Conservation (phyloP, 2,888 invertebrate species). For the Stegana nigrithorax region DNA sequence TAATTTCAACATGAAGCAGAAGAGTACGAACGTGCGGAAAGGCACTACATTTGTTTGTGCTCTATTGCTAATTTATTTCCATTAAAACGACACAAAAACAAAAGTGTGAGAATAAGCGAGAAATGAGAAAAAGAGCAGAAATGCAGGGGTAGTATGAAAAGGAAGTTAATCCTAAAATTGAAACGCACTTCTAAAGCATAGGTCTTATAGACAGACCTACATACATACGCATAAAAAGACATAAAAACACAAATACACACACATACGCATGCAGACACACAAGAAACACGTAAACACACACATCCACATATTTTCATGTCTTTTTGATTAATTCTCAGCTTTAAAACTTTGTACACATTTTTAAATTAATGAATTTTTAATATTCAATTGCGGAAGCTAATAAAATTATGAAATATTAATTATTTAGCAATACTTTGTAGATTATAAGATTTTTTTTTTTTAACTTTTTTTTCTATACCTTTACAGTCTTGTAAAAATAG, state of each 20-base stretch:
- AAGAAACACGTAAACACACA: background rate
- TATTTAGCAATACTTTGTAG: slow-evolving; percentile 48
- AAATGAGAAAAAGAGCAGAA: no score
- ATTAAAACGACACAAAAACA: no score
- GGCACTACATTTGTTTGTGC: no score
- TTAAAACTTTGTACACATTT: background rate
- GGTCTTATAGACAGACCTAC: no score
- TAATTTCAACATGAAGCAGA: no score
- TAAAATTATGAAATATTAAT: slow-evolving; percentile 28
- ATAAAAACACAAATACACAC: slow-evolving; percentile 3
- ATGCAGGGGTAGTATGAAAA: no score
- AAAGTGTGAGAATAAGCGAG: no score
- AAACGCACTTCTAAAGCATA: no score
- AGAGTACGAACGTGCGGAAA: no score
- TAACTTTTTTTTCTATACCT: slow-evolving; percentile 48
- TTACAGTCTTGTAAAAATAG: slow-evolving; percentile 58
- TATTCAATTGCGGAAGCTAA: slow-evolving; percentile 6
- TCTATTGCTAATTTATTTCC: no score
- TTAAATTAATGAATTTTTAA: slow-evolving; percentile 21
- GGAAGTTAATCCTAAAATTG: no score
- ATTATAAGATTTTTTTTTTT: slow-evolving; percentile 48
- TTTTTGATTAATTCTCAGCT: slow-evolving; percentile 12
- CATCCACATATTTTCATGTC: background rate
- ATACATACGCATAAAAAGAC: slow-evolving; percentile 39
- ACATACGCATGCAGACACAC: background rate